Evolutionary conservation across 2,113 vertebrate species (phyloP), one percentile per base, ranked within the genome.

Genomic region (Podocnemis expansa): DNA sequence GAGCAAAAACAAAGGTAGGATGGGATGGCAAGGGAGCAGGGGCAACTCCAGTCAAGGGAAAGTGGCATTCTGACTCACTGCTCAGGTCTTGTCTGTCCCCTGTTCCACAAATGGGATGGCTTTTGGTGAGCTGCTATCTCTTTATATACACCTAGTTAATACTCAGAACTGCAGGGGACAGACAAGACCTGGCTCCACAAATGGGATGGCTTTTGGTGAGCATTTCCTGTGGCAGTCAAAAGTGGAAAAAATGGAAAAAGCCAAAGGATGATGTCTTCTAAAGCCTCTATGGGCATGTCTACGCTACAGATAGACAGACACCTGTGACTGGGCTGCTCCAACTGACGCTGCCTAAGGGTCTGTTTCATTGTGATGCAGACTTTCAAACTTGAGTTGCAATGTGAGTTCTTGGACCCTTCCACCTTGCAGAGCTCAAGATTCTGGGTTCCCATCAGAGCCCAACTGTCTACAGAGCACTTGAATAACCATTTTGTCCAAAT

Each of bases 1-100:
- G n/a, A 85, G 38, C 24, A 90, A 90, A 29, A 70, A 25, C 41
- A 31, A 58, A 34, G 60, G 3, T 3, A 8, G 49, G 4, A 10
- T 27, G 38, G 17, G 27, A 2, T 0, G 25, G 34, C 7, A 52
- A 34, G 22, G 11, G 21, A 19, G 63, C 1, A 1, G 2, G 8
- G 34, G 6, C 17, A 47, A 24, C 5, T 5, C 22, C 9, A 24
- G 27, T 7, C 5, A 17, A 51, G 6, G 49, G 49, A 10, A 52
- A 34, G 29, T 31, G 58, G 58, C 29, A 31, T 60, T 38, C 8
- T 8, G 8, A 8, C 9, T 63, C 60, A 4, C 60, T 63, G 80
- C 82, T 95, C 58, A 17, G 1, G 0, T 54, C 22, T 84, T 16
- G 78, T 86, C 81, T 85, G 8, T 63, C 12, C 58, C 5, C 2